phyloP scores from a whole-genome alignment of 2,888 invertebrate genomes.

The Cantharis flavilabris region DNA sequence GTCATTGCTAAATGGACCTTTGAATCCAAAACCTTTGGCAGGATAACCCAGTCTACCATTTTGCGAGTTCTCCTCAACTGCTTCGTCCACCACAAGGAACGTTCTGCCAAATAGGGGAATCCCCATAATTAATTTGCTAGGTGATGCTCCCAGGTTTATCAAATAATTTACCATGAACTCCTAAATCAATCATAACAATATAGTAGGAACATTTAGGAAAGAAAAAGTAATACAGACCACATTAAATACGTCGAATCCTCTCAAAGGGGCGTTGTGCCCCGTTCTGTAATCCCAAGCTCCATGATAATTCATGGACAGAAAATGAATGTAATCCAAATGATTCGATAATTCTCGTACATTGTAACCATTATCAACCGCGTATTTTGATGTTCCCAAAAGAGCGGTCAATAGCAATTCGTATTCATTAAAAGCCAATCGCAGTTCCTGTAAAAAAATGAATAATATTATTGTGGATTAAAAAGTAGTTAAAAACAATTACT shows the following conservation, averaged over 20 bases:
- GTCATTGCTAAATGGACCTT: constrained; percentile 63
- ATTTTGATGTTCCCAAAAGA: constrained; percentile 78
- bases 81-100: constrained; percentile 61
- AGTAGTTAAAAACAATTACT: constrained; percentile 52
- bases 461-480: too few relatives aligned
- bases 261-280: constrained; percentile 79
- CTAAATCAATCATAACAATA: constrained; percentile 53
- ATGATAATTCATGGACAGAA: constrained; percentile 74
- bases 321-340: constrained; percentile 72
- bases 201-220: not conserved
- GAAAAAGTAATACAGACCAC: constrained; percentile 59
- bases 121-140: constrained; percentile 79
- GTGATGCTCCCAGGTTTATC: constrained; percentile 72
- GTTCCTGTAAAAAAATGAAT: constrained; percentile 59
- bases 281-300: constrained; percentile 79
- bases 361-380: constrained; percentile 77
- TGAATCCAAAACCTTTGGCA: constrained; percentile 67
- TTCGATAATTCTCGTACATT: constrained; percentile 73
- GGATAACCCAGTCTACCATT: constrained; percentile 59
- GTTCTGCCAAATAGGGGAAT: constrained; percentile 84
- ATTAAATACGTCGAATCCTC: constrained; percentile 64
- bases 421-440: constrained; percentile 71
- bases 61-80: constrained; percentile 20
- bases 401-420: constrained; percentile 75
- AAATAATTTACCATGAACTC: constrained; percentile 79